Conservation (phyloP, 2,888 invertebrate genomes). For the Calliphora vomitoria region DNA sequence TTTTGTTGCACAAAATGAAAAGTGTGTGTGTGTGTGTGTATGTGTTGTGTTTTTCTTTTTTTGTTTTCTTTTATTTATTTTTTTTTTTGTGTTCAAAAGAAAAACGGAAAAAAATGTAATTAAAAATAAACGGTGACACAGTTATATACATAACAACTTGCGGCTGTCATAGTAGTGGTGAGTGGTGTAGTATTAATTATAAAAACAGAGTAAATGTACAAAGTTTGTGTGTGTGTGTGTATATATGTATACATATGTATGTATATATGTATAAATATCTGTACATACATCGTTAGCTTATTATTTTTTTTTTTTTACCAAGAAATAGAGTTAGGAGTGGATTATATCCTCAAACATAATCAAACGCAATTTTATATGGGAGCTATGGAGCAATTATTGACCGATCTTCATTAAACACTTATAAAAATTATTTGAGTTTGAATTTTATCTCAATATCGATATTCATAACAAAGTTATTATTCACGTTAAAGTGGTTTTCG, state of each 20-base stretch:
- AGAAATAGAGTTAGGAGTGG: too few relatives aligned
- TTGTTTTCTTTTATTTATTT: constrained; percentile 15
- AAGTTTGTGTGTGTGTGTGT: constrained; percentile 38
- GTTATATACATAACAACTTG: constrained; percentile 68
- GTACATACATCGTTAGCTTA: too few relatives aligned
- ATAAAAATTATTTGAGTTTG: too few relatives aligned
- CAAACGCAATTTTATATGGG: too few relatives aligned
- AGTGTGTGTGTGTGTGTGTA: constrained; percentile 18
- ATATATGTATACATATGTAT: constrained; percentile 56
- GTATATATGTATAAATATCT: constrained; percentile 41
- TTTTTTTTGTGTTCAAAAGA: constrained; percentile 33
- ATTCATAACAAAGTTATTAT: too few relatives aligned
- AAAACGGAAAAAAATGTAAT: constrained; percentile 66
- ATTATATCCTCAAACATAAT: too few relatives aligned
- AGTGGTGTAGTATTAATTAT: constrained; percentile 55
- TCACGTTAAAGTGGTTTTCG: too few relatives aligned
- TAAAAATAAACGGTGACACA: constrained; percentile 75
- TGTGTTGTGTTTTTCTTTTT: constrained; percentile 24
- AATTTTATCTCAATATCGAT: too few relatives aligned
- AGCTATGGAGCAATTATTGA: too few relatives aligned
- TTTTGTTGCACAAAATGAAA: constrained; percentile 67
- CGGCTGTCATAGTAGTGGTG: constrained; percentile 61
- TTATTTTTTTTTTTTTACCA: too few relatives aligned
- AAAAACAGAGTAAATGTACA: neutral
- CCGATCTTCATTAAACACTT: too few relatives aligned